phyloP scores from a whole-genome alignment of 2,113 vertebrate species.

The Amblyopsis rosae region DNA sequence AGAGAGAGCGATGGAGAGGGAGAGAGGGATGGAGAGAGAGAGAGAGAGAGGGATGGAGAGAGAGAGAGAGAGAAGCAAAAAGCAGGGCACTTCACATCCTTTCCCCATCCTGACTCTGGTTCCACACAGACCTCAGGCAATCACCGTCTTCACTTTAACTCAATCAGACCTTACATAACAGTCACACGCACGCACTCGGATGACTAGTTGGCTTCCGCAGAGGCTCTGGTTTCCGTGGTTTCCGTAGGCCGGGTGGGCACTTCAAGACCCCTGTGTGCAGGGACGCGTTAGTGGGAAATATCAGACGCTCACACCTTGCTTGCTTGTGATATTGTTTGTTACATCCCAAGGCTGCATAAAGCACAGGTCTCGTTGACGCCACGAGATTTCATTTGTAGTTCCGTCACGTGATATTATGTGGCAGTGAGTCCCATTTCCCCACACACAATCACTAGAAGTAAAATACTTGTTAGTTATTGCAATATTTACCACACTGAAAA shows the following conservation, averaged over 20 bases:
- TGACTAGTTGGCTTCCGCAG: constrained; percentile 12
- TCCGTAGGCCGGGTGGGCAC: background rate
- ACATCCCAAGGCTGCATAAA: no score
- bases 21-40: constrained; percentile 3
- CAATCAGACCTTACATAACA: constrained; percentile 43
- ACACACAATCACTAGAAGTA: no score
- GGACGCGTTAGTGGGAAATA: background rate
- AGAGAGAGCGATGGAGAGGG: background rate
- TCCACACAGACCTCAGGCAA: constrained; percentile 42
- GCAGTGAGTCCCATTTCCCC: no score
- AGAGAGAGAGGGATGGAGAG: constrained; percentile 7
- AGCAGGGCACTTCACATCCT: constrained; percentile 4
- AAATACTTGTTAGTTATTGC: no score
- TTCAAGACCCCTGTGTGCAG: background rate
- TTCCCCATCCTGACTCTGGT: background rate
- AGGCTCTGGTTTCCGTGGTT: constrained; percentile 21
- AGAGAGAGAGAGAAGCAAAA: background rate
- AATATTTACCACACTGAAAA: no score
- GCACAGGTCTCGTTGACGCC: no score
- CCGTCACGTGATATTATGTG: no score
- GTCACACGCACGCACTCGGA: constrained; percentile 9
- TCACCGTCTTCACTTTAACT: constrained; percentile 43
- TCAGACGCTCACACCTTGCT: background rate
- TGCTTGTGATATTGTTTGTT: no score
- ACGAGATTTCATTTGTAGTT: no score